These are phyloP conservation scores for Aythya fuligula DNA, from an alignment of 2,797 vertebrate genomes.

Conservation along the genomic window DNA sequence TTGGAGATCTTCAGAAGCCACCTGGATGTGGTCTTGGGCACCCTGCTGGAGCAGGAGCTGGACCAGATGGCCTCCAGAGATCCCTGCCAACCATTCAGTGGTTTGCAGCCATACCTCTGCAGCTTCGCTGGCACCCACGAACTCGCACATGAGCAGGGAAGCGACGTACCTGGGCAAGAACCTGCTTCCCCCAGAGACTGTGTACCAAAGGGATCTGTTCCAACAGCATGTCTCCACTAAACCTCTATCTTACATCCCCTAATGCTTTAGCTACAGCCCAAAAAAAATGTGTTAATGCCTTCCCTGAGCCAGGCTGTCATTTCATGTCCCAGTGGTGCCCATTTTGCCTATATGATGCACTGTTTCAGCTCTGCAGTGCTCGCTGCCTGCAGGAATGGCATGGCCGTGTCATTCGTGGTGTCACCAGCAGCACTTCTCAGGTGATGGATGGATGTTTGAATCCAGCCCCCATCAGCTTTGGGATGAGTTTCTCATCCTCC, in stretches of 20 bases:
- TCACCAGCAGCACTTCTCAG: background rate
- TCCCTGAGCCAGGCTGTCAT: background rate
- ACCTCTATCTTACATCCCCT: background rate
- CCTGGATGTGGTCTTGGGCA: background rate
- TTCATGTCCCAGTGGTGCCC: conserved; percentile 19
- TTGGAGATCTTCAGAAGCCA: background rate
- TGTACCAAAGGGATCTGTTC: background rate
- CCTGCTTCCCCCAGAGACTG: background rate
- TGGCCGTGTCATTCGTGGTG: background rate
- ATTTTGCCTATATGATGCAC: background rate
- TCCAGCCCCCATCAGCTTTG: background rate
- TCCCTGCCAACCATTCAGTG: background rate
- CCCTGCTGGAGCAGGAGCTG: background rate
- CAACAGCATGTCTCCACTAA: background rate
- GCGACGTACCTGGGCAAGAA: background rate
- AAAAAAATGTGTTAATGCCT: conserved; percentile 51
- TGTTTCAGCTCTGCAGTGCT: background rate
- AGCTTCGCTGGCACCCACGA: background rate
- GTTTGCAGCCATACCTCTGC: background rate
- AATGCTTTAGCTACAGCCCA: conserved; percentile 7
- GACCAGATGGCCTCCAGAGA: background rate
- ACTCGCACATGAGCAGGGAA: background rate
- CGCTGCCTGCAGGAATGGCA: background rate
- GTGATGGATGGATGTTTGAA: background rate
- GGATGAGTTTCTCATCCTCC: background rate